These are phyloP conservation scores for Scomber scombrus DNA, from an alignment of 2,113 vertebrate species.

Conservation along the genomic window DNA sequence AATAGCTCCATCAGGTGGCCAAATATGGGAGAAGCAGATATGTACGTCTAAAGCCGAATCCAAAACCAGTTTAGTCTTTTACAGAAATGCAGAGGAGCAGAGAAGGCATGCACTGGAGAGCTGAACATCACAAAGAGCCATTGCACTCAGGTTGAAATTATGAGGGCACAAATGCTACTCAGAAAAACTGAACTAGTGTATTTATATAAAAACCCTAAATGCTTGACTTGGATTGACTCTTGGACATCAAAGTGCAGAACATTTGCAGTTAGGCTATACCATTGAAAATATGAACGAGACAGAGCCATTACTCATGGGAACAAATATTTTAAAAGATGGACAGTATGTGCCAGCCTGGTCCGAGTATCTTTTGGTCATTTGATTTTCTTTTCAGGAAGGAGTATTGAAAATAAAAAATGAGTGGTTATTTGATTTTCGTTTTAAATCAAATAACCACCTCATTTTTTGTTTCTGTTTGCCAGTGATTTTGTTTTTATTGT, in stretches of 20 bases:
- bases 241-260: background rate
- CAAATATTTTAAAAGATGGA: background rate
- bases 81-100: background rate
- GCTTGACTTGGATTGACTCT: background rate
- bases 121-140: constrained; percentile 7
- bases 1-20: constrained; percentile 70
- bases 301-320: background rate
- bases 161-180: background rate
- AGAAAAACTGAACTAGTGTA: background rate
- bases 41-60: background rate
- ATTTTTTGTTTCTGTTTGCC: too few species aligned
- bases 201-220: background rate
- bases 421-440: too few species aligned
- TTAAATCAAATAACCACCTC: too few species aligned
- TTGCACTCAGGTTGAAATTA: constrained; percentile 1
- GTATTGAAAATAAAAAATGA: too few species aligned
- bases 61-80: constrained; percentile 15
- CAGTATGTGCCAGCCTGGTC: background rate
- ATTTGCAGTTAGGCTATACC: background rate
- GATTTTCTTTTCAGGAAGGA: too few species aligned
- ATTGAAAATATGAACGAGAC: background rate
- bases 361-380: too few species aligned
- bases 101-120: background rate
- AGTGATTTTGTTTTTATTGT: too few species aligned
- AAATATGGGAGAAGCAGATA: background rate